Evolutionary conservation across 2,113 vertebrate species (phyloP), one percentile per base, ranked within the genome.

Genomic region (Zosterops japonicus): DNA sequence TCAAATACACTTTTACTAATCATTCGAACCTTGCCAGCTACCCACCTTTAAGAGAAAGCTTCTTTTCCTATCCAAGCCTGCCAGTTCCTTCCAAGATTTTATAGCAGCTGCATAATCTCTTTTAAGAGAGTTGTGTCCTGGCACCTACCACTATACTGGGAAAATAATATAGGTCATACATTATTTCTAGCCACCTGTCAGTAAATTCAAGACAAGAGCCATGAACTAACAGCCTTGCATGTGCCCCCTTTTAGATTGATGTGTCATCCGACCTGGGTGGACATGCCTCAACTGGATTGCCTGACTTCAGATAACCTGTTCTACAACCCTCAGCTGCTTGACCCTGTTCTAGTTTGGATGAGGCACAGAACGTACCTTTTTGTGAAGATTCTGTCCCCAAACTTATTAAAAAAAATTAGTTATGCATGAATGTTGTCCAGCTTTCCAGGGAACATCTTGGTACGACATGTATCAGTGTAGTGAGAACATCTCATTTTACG

Each of bases 381-480:
- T 74, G 87, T 28, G 47, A 85, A 87, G 89, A 71, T 76, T 82
- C 89, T 92, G 87, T 89, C 82, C 87, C 52, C 79, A 90, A n/a
- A 86, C 80, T 65, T 85, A 55, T 46, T 17, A 23, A 72, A 92
- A 57, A 57, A 21, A 64, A 36, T 29, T 23, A 80, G 42, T 53
- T 41, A 47, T 77, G 36, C 67, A 50, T 65, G 74, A 52, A 68
- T 39, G 89, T 63, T 71, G 49, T 86, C 64, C 90, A 90, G 92
- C 96, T 96, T 97, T 97, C 97, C 95, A 96, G 92, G 94, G 90
- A 97, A 90, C 77, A 70, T 57, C 47, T 79, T 89, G 90, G 94
- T 94, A 96, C 95, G 33, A 96, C 70, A 19, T 90, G 95, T 96
- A 64, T 96, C 87, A 72, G 28, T 71, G 25, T 79, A 92, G 64